Base-by-base conservation (phyloP, 2,888 invertebrate species). In the Dendrolimus pini region DNA sequence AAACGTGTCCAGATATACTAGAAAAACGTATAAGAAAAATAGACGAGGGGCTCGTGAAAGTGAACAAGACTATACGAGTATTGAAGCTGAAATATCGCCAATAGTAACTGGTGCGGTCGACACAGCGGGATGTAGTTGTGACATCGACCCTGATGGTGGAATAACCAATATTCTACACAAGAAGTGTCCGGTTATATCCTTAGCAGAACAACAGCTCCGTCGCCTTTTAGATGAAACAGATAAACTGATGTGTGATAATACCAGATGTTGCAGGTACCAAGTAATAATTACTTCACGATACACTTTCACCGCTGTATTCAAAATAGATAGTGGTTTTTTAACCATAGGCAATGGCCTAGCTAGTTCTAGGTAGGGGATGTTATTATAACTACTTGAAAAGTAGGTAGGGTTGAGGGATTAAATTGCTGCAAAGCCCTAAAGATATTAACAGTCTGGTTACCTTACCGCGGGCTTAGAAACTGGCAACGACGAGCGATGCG, bases 161-260 rank as follows among this genome's bases (percentile, higher is more conserved):
- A 73, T 88, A 54, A 80, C 84, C 1, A 80, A 76, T 62, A 85
- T 91, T 59, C 70, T 88, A 7, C 87, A 89, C 63, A 88, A 83
- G 62, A 91, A 90, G 70, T 86, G 85, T 57, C 84, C 87, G 7
- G 85, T 88, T 1, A 88, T 89, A 14, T 77, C 77, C 7, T 66
- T 90, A 54, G 89, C 89, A 1, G 82, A 85, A 62, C 78, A 82
- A 55, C 90, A 91, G 65, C 74, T 89, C 1, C 76, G 82, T 59
- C 77, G 72, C 55, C 71, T 90, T 14, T 66, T 88, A n/a, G 80
- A 85, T 56, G 85, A 85, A 68, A 87, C 84, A 12, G 85, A 86
- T 62, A 76, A 70, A 64, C 69, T 88, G 47, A 61, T 85, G 6
- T 78, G 80, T 60, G 80, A 85, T 55, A 82, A 84, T 64, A 72